Conservation (phyloP, 2,113 vertebrate species). For the Aspiorhynchus laticeps region DNA sequence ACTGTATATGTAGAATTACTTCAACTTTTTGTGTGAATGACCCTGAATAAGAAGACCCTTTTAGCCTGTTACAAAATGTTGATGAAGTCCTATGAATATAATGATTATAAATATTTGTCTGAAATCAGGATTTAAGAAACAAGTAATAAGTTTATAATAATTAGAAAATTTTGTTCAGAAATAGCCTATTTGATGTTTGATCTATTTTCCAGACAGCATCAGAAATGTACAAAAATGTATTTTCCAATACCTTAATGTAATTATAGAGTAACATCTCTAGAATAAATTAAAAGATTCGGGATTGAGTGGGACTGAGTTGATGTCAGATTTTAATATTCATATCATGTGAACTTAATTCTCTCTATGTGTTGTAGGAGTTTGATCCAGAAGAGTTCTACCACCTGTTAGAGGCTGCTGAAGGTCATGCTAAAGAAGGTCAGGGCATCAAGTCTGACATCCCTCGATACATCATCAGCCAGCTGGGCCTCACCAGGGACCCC, state of each 20-base stretch:
- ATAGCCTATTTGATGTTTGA: not conserved
- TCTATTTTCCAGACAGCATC: not conserved
- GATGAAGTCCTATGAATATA: not conserved
- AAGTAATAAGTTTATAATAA: not conserved
- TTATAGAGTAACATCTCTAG: not conserved
- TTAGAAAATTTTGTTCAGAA: not conserved
- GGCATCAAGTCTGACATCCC: slow-evolving; percentile 97
- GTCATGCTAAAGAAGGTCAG: slow-evolving; percentile 96
- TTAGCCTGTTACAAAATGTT: not conserved
- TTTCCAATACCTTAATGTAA: not conserved
- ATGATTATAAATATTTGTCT: not conserved
- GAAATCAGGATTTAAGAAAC: not conserved
- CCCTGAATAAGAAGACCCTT: not conserved
- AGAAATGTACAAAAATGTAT: too few relatives aligned
- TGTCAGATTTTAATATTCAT: not conserved
- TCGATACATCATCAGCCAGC: slow-evolving; percentile 94
- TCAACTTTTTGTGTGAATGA: not conserved
- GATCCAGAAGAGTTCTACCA: slow-evolving; percentile 99
- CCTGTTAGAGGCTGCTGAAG: slow-evolving; percentile 95
- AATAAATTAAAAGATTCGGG: not conserved
- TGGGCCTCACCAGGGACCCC: slow-evolving; percentile 96
- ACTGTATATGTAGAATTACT: not conserved
- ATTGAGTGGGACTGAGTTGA: not conserved
- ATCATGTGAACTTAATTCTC: not conserved
- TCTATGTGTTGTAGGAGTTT: slow-evolving; percentile 83